Evolutionary conservation across 2,888 invertebrate species (phyloP).

Genomic region (Agriopis aurantiaria): DNA sequence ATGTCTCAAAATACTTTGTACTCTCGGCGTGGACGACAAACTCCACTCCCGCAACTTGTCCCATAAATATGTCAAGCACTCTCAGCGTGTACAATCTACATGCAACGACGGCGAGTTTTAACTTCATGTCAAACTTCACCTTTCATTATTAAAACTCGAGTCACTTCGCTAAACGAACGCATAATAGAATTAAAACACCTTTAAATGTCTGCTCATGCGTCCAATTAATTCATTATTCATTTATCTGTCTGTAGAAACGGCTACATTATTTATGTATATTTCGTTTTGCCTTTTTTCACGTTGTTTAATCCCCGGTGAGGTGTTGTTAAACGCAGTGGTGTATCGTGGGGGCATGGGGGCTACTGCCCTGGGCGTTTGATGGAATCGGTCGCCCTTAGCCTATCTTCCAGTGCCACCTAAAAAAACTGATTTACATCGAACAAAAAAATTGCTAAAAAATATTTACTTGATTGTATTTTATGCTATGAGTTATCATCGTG

Average conservation of each 20-base stretch:
- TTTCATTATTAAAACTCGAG: constrained; percentile 8
- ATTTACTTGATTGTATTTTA: no score
- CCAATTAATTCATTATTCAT: constrained; percentile 56
- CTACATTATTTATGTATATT: constrained; percentile 47
- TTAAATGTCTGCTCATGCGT: constrained; percentile 48
- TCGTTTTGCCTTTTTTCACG: constrained; percentile 38
- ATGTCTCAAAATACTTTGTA: constrained; percentile 36
- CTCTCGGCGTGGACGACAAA: constrained; percentile 21
- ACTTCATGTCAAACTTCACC: constrained; percentile 1
- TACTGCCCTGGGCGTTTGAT: no score
- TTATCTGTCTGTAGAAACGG: constrained; percentile 44
- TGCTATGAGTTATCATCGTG: no score
- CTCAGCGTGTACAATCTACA: constrained; percentile 16
- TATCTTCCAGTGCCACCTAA: no score
- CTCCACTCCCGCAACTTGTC: constrained; percentile 31
- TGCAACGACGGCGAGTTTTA: constrained; percentile 22
- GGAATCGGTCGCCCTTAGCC: no score
- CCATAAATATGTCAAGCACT: constrained; percentile 39
- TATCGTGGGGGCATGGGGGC: no score
- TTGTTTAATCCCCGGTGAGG: constrained; percentile 15
- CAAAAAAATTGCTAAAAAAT: no score
- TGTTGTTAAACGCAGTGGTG: constrained; percentile 10
- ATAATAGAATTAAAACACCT: constrained; percentile 37
- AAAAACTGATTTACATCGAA: no score
- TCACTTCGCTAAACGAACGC: constrained; percentile 23